Percentiles rank a stretch among this genome's conserved stretches.
Evolutionary conservation across 2,113 vertebrate genomes (phyloP).

Genomic region (Acrocephalus kingi): DNA sequence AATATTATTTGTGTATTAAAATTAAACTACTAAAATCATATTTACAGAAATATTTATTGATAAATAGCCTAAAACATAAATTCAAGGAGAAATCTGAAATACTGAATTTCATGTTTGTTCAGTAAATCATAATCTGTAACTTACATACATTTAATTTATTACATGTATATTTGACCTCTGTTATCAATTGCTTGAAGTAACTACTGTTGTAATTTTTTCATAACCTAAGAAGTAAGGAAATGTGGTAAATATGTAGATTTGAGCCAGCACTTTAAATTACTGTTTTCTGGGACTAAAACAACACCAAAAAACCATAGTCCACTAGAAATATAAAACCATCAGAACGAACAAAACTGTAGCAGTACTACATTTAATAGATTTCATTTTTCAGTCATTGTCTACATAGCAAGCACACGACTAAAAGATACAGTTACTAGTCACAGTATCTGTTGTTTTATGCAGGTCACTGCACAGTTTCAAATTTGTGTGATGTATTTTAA

Average conservation of each 20-base stretch:
- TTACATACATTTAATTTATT: background rate
- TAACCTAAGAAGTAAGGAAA: background rate
- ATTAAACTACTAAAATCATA: background rate
- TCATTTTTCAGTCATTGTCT: background rate
- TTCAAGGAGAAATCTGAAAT: background rate
- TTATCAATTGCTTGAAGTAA: background rate
- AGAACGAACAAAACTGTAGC: background rate
- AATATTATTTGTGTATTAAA: background rate
- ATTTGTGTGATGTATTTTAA: background rate
- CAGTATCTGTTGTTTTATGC: background rate
- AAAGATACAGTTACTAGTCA: background rate
- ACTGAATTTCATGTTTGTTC: background rate
- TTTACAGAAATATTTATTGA: background rate
- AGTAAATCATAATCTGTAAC: background rate
- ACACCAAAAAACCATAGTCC: rapidly evolving
- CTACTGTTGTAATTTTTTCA: background rate
- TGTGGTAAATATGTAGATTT: background rate
- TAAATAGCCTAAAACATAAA: background rate
- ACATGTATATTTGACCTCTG: background rate
- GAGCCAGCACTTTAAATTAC: background rate
- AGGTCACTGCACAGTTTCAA: background rate
- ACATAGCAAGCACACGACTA: background rate
- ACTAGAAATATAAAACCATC: background rate
- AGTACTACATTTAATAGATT: background rate
- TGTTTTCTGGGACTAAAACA: background rate